These are phyloP conservation scores for Reticulitermes lucifugus DNA, from an alignment of 2,888 invertebrate genomes.

Conservation along the genomic window DNA sequence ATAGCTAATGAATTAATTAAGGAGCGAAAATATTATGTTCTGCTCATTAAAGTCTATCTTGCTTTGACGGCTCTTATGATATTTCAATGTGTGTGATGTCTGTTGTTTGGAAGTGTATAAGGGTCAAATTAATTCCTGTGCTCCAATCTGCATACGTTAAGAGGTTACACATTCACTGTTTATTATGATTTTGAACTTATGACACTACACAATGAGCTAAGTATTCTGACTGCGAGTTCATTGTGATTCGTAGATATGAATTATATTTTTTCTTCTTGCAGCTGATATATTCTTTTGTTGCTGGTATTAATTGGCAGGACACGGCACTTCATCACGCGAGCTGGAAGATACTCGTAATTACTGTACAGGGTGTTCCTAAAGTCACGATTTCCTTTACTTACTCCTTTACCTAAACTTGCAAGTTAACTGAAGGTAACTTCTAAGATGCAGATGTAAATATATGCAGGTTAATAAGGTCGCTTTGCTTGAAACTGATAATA, in stretches of 20 bases:
- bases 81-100: constrained; percentile 9
- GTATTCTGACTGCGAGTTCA: constrained; percentile 7
- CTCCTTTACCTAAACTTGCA: no score
- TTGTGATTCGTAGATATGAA: constrained; percentile 22
- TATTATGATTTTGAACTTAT: constrained; percentile 40
- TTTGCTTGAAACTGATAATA: no score
- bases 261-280: neutral
- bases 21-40: no score
- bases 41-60: neutral
- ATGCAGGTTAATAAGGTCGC: no score
- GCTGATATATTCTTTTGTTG: constrained; percentile 31
- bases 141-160: constrained; percentile 44
- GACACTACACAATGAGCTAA: constrained; percentile 33
- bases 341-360: neutral
- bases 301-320: constrained; percentile 28
- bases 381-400: neutral
- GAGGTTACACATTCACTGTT: constrained; percentile 29
- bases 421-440: no score
- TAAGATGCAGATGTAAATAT: no score
- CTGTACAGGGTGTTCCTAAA: neutral
- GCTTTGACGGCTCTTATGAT: neutral
- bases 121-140: constrained; percentile 44
- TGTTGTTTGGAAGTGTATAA: constrained; percentile 14
- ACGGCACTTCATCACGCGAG: neutral
- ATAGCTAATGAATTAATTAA: no score